Percentiles rank a stretch among this genome's conserved stretches.
phyloP scores from a whole-genome alignment of 1,140 invertebrate species.

The Cepaea nemoralis region DNA sequence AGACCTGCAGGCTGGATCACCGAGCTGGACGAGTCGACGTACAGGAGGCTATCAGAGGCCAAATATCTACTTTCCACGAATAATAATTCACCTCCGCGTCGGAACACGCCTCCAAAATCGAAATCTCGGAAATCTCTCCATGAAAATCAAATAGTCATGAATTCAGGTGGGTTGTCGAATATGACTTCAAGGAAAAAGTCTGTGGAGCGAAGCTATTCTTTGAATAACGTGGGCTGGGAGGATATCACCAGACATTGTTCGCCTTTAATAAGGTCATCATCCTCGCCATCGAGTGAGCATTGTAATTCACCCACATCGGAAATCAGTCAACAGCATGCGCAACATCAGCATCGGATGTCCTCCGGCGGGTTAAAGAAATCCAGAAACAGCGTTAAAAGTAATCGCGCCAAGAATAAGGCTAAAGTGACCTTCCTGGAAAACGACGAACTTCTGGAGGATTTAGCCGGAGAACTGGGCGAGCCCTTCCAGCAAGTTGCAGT shows the following conservation, averaged over 20 bases:
- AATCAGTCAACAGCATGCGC: neutral
- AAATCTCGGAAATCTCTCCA: neutral
- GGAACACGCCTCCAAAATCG: neutral
- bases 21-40: conserved; percentile 52
- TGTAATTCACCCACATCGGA: no score
- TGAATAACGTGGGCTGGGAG: neutral
- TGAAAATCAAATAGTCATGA: neutral
- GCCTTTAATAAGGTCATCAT: neutral
- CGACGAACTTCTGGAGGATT: neutral
- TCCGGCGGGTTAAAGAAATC: neutral
- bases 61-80: conserved; percentile 19
- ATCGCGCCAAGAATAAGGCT: neutral
- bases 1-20: conserved; percentile 35
- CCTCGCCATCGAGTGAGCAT: neutral
- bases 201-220: neutral
- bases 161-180: neutral
- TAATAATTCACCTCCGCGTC: neutral
- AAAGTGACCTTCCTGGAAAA: neutral
- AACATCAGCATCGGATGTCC: neutral
- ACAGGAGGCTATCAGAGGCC: conserved; percentile 45
- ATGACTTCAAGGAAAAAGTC: neutral
- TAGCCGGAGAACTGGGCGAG: neutral
- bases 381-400: neutral
- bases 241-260: neutral
- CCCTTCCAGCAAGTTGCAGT: neutral